These are phyloP conservation scores for Parazoanthus darwini DNA, from an alignment of 92 coral and sea anemone species.

Conservation along the genomic window DNA sequence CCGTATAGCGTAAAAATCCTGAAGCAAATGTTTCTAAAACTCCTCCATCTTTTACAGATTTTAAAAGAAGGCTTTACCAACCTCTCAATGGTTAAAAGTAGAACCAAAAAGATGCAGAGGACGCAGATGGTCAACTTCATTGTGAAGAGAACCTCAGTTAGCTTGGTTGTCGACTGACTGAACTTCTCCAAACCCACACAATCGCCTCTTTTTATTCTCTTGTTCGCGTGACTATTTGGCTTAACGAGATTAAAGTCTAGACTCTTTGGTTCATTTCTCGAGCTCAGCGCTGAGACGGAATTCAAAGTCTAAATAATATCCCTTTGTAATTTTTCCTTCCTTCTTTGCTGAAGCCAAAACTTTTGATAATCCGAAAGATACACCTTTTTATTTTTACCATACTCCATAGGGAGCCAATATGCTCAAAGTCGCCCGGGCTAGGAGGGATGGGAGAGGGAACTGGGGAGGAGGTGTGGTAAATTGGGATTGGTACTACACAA, in stretches of 20 bases:
- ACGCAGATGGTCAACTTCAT: background rate
- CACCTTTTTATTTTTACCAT: no score
- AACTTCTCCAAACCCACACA: background rate
- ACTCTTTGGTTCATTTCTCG: background rate
- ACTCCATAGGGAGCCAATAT: no score
- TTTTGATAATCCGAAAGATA: no score
- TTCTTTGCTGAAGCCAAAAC: no score
- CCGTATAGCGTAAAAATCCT: no score
- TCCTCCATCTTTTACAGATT: background rate
- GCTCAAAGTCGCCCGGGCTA: no score
- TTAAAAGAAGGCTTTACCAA: background rate
- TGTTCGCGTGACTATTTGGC: background rate
- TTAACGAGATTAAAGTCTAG: background rate
- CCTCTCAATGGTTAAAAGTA: background rate
- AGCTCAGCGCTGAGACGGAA: background rate
- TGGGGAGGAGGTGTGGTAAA: no score
- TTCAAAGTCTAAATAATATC: background rate
- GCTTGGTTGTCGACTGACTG: no score
- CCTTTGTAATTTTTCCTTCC: no score
- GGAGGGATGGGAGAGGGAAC: no score
- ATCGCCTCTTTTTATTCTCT: background rate
- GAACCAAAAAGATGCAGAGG: background rate
- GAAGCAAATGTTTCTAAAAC: no score
- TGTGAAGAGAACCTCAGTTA: background rate
- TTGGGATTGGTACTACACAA: no score